Evolutionary conservation across 2,797 vertebrate species (phyloP).

Genomic region (Gadopsis marmoratus): DNA sequence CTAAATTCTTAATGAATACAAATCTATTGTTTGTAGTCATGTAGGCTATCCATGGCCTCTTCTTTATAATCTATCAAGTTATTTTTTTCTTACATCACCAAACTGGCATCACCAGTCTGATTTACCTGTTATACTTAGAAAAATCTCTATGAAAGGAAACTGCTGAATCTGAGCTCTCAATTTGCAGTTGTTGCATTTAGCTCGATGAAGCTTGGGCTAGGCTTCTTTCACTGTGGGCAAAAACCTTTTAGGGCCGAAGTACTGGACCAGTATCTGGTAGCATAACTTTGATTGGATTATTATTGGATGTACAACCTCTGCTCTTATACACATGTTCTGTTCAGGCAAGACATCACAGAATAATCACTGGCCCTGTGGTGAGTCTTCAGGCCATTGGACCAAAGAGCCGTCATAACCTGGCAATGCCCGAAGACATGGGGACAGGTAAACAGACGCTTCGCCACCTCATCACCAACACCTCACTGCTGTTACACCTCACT

Average conservation of each 20-base stretch:
- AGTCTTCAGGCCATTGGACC: constrained; percentile 67
- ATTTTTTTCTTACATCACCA: constrained; percentile 62
- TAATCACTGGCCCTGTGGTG: constrained; percentile 63
- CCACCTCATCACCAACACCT: neutral
- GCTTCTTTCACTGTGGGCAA: neutral
- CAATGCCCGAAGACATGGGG: constrained; percentile 59
- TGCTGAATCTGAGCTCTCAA: constrained; percentile 25
- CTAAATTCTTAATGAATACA: constrained; percentile 59
- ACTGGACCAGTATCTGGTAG: neutral
- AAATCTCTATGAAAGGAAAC: constrained; percentile 61
- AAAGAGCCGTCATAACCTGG: constrained; percentile 53
- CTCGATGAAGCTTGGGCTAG: neutral
- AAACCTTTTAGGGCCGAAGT: neutral
- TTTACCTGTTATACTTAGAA: constrained; percentile 58
- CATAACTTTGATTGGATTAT: constrained; percentile 18
- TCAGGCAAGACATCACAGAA: constrained; percentile 79
- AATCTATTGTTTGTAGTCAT: constrained; percentile 76
- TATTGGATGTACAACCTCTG: constrained; percentile 12
- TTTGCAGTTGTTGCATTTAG: constrained; percentile 2
- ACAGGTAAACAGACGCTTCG: constrained; percentile 81
- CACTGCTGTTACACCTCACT: neutral
- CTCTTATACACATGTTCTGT: constrained; percentile 20
- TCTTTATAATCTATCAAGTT: constrained; percentile 43
- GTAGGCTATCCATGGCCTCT: constrained; percentile 27
- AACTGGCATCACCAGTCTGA: constrained; percentile 60